phyloP scores from a whole-genome alignment of 2,113 vertebrate genomes.

The Leptocoma aspasia region DNA sequence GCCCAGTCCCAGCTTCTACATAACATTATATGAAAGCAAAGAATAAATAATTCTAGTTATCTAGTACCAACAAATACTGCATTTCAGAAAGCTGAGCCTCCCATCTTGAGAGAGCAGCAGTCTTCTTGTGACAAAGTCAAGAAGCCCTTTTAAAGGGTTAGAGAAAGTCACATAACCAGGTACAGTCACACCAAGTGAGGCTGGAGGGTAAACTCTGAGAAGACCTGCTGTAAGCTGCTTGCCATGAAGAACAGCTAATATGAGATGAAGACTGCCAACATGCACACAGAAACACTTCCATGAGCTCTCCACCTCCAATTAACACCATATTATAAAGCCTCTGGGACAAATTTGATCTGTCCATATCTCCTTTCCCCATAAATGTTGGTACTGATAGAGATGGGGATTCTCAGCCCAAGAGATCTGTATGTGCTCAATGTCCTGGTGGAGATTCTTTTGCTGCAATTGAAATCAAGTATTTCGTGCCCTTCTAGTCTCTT shows the following conservation, averaged over 20 bases:
- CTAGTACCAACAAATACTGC: not conserved
- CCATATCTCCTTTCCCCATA: not conserved
- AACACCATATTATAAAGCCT: not conserved
- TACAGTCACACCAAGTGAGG: not conserved
- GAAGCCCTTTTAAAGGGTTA: not conserved
- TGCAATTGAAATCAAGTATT: not conserved
- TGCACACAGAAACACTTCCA: not conserved
- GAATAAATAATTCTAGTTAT: not conserved
- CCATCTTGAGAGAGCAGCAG: not conserved
- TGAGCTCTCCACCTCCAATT: not conserved
- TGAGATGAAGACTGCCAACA: not conserved
- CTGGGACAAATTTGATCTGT: not conserved
- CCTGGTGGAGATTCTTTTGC: not conserved
- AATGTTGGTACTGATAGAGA: not conserved
- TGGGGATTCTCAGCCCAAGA: not conserved
- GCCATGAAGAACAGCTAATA: not conserved
- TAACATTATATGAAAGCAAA: not conserved
- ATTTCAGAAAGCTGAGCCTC: not conserved
- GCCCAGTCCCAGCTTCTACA: not conserved
- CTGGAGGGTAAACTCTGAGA: not conserved
- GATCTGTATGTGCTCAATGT: not conserved
- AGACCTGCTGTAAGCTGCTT: not conserved
- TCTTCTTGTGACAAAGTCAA: not conserved
- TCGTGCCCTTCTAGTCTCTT: not conserved
- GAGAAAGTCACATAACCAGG: not conserved